Evolutionary conservation across 2,113 vertebrate genomes (phyloP), one percentile per base, ranked within the genome.

Genomic region (Otolemur garnettii): DNA sequence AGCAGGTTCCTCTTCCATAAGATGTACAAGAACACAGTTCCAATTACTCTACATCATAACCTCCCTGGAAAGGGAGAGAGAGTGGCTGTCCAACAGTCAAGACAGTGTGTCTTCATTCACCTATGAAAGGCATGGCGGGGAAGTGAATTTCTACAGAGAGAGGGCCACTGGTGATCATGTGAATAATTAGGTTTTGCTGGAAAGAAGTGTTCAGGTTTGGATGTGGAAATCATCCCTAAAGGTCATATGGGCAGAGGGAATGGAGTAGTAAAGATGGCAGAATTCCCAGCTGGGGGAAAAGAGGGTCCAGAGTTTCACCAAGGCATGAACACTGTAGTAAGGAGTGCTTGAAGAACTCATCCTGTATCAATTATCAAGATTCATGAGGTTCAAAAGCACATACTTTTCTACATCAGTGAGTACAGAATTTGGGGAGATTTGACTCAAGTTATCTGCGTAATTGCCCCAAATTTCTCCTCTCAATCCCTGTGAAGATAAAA

Each of bases 161-260:
- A 53, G 17, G 24, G 59, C 77, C 35, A 64, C 26, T 35, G 38
- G 30, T 77, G 62, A 83, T 35, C 33, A 59, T 86, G 26, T 69
- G 7, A 60, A 57, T 77, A 90, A 88, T 93, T 78, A 94, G 59
- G 14, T 83, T 92, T 97, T 91, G 19, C 35, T 91, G 57, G 84
- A 90, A 91, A 94, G n/a, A 33, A 59, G 53, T 24, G 21, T 21
- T n/a, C 55, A 28, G 28, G 55, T 53, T 92, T 83, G 1, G 24
- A 68, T 35, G 4, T 74, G 33, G 71, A 71, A 93, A 75, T 88
- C 79, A 60, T 11, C 42, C 53, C 75, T 74, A 38, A 69, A 79
- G 62, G n/a, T 90, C 33, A 84, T 4, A 17, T 6, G 69, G 55
- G 35, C 14, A 79, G 7, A 89, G 19, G 8, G 60, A 74, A 33